Conservation (phyloP, 2,113 vertebrate genomes). For the Platycercus adscitus region DNA sequence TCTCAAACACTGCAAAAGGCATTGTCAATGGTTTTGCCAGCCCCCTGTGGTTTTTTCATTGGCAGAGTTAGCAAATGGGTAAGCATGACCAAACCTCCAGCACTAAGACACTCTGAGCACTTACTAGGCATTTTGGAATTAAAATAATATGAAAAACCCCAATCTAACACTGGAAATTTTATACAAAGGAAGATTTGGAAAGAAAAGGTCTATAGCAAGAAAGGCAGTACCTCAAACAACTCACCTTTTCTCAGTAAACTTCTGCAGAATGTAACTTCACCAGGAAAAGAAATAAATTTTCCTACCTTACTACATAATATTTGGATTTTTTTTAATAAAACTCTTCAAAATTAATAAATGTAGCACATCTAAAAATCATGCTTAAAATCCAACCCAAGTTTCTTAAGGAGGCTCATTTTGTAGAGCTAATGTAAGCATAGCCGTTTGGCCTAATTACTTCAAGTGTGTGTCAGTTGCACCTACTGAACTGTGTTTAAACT, state of each 20-base stretch:
- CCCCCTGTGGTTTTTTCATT: background rate
- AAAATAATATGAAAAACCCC: background rate
- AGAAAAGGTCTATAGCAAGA: background rate
- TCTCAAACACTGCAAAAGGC: constrained; percentile 3
- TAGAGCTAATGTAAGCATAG: background rate
- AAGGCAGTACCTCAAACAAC: background rate
- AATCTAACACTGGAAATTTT: background rate
- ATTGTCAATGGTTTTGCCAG: constrained; percentile 12
- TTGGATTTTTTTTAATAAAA: background rate
- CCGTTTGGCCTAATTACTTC: background rate
- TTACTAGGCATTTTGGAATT: background rate
- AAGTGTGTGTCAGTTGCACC: background rate
- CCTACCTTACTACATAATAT: background rate
- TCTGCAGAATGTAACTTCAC: background rate
- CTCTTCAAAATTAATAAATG: background rate
- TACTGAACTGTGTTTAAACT: background rate
- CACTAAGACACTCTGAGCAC: background rate
- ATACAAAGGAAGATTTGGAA: background rate
- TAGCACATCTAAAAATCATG: background rate
- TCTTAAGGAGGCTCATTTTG: background rate
- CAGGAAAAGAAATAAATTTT: background rate
- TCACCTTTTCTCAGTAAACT: background rate
- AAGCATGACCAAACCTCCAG: background rate
- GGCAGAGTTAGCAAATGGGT: constrained; percentile 4
- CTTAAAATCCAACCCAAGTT: background rate